phyloP scores from a whole-genome alignment of 2,113 vertebrate species.

The Pimephales promelas region DNA sequence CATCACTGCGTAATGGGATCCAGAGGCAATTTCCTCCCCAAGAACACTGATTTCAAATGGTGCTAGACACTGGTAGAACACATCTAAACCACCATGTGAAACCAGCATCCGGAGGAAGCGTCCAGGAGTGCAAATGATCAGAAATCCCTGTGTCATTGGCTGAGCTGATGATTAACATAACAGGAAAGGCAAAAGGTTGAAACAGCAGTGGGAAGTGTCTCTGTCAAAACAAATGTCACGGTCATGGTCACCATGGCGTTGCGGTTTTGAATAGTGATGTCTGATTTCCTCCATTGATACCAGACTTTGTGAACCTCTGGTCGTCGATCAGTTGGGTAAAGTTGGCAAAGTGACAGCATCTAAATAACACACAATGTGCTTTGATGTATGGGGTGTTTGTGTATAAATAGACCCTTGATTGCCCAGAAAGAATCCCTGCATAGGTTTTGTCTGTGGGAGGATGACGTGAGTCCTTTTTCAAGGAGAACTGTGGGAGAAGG shows the following conservation, averaged over 20 bases:
- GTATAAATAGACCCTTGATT: conserved; percentile 35
- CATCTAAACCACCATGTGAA: conserved; percentile 86
- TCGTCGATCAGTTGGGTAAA: not conserved
- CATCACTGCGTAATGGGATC: not conserved
- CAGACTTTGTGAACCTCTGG: not conserved
- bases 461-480: conserved; percentile 45
- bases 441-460: conserved; percentile 49
- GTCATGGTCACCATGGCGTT: conserved; percentile 54
- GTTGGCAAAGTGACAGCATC: not conserved
- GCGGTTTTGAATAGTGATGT: conserved; percentile 20
- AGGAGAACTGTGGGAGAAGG: conserved; percentile 39
- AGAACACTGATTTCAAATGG: conserved; percentile 90
- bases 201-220: conserved; percentile 39
- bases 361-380: not conserved
- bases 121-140: not conserved
- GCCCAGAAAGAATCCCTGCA: conserved; percentile 22
- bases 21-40: conserved; percentile 70
- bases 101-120: conserved; percentile 81
- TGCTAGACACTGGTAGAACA: conserved; percentile 80
- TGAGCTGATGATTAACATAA: conserved; percentile 26
- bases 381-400: conserved; percentile 8
- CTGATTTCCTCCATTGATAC: not conserved
- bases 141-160: not conserved
- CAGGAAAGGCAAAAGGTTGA: conserved; percentile 36
- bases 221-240: conserved; percentile 45